Evolutionary conservation across 2,797 vertebrate species (phyloP), one percentile per base, ranked within the genome.

Genomic region (Kryptopterus vitreolus): DNA sequence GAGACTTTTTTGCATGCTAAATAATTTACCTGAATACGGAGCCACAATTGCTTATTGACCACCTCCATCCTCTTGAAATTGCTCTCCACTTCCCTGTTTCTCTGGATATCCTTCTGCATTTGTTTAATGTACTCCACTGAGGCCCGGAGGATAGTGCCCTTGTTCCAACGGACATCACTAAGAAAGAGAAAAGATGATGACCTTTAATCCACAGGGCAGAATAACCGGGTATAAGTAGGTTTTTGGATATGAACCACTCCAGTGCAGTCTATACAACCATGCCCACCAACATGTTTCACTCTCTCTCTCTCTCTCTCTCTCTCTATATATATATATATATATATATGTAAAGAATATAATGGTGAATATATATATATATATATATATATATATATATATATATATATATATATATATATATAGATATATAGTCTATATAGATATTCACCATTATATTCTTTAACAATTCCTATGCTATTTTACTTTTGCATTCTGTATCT

Each of bases 141-240:
- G 0, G 98, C 97, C 85, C 96, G 95, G 83, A 99, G 90, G 86
- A 99, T 99, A 16, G 98, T 99, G 83, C 98, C 97, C 90, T 99
- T 99, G 92, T 99, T 99, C 98, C 97, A 99, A 91, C 98, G 97
- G 74, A 97, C 95, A 0, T 99, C 98, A 86, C 97, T 99, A 0
- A 63, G 68, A 8, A 76, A 35, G 50, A 78, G n/a, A 81, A 8
- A 50, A 58, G 29, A 10, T 38, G 61, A 61, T 59, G 73, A 46
- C 24, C 11, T 26, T 74, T 1, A 48, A 31, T 1, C 4, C 6
- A 18, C 46, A 69, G 24, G 20, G 26, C 16, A 1, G 24, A 50
- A 3, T 20, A 13, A 4, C 66, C 20, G 8, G 3, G 43, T 9
- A 2, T 52, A n/a, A 4, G 4, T 0, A 70, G 43, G 1, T 52